Evolutionary conservation across 2,113 vertebrate species (phyloP).

Genomic region (Cyrtonyx montezumae): DNA sequence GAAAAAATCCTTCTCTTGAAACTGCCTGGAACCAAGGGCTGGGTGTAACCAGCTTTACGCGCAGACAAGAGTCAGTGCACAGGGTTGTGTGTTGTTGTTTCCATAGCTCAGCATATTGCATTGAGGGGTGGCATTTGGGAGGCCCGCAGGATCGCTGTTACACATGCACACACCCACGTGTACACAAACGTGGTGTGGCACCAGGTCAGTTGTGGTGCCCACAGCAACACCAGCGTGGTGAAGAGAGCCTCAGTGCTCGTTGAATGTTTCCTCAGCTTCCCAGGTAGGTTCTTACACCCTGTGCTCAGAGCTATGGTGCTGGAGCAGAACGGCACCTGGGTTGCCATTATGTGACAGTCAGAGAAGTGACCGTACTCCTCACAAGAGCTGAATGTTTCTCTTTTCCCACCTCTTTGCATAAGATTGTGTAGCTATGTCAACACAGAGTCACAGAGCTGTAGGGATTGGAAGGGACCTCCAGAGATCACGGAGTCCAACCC

Average conservation of each 20-base stretch:
- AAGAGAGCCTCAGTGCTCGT: not conserved
- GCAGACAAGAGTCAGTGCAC: not conserved
- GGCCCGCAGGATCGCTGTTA: not conserved
- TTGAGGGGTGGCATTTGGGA: not conserved
- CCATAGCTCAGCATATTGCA: fast-evolving
- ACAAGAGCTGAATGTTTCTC: not conserved
- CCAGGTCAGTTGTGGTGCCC: not conserved
- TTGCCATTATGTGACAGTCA: not conserved
- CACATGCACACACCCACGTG: fast-evolving
- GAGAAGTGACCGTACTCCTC: not conserved
- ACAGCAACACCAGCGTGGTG: not conserved
- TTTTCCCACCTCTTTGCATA: not conserved
- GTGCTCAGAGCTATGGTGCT: fast-evolving
- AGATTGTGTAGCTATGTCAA: not conserved
- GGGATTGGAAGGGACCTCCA: no score
- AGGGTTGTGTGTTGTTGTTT: not conserved
- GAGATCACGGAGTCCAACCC: no score
- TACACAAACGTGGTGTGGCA: not conserved
- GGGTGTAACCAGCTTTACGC: conserved; percentile 41
- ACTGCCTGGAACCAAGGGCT: not conserved
- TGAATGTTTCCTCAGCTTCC: not conserved
- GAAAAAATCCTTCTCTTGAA: conserved; percentile 18
- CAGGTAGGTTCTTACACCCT: not conserved
- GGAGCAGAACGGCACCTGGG: not conserved
- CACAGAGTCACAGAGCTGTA: no score